Conservation (phyloP, 2,888 invertebrate genomes). For the Neocrepidodera transversa region DNA sequence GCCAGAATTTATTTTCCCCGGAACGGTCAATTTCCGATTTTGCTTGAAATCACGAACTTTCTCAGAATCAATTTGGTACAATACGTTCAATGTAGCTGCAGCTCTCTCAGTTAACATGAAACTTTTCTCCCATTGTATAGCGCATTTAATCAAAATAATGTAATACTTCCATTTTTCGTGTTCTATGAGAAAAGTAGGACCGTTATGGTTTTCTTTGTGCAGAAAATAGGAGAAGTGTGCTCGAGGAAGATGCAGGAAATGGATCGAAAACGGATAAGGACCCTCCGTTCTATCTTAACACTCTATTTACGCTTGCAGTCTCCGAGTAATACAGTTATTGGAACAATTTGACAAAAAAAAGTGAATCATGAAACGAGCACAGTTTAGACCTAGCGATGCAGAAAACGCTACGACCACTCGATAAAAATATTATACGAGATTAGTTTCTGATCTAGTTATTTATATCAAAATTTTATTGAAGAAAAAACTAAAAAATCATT, state of each 20-base stretch:
- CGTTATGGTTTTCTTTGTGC: constrained; percentile 24
- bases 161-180: constrained; percentile 17
- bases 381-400: constrained; percentile 2
- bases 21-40: constrained; percentile 27
- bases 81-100: constrained; percentile 21
- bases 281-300: constrained; percentile 33
- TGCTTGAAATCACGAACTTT: constrained; percentile 28
- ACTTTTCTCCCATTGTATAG: constrained; percentile 24
- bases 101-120: constrained; percentile 14
- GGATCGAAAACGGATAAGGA: constrained; percentile 29
- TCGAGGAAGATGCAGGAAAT: constrained; percentile 28
- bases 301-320: constrained; percentile 30
- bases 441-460: no score
- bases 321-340: constrained; percentile 29
- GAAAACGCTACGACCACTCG: neutral
- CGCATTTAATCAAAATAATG: constrained; percentile 32
- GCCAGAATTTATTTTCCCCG: constrained; percentile 4
- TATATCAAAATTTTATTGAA: no score
- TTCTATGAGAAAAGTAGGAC: constrained; percentile 17
- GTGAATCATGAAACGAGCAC: constrained; percentile 5
- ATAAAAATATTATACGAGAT: constrained; percentile 1
- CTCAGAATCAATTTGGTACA: constrained; percentile 28
- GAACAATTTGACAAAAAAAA: constrained; percentile 26
- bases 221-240: constrained; percentile 18
- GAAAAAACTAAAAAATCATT: no score